Conservation (phyloP, 2,888 invertebrate species). For the Isotomurus palustris region DNA sequence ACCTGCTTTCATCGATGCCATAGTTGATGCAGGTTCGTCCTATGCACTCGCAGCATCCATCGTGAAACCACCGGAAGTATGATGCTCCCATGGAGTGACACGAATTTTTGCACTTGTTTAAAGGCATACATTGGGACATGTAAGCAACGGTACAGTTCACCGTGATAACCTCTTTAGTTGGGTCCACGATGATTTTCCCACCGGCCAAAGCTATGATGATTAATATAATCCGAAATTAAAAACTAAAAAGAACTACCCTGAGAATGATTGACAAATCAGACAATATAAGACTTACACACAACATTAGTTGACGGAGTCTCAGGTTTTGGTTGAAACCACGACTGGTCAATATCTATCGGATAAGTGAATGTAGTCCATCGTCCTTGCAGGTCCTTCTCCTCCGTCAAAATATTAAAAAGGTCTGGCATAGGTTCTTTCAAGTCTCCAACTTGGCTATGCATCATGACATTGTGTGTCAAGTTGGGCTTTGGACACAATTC, state of each 20-base stretch:
- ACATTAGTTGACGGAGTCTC: constrained; percentile 21
- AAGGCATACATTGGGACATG: constrained; percentile 81
- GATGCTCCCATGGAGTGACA: constrained; percentile 80
- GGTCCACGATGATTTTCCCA: constrained; percentile 47
- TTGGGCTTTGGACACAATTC: constrained; percentile 86
- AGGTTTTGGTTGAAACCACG: constrained; percentile 45
- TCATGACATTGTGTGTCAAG: constrained; percentile 66
- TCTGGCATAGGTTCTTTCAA: constrained; percentile 73
- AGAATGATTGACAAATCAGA: background rate
- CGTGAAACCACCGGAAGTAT: constrained; percentile 87
- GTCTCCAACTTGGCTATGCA: constrained; percentile 81
- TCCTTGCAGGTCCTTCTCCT: constrained; percentile 68
- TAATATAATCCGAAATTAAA: constrained; percentile 2
- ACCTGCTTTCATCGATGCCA: constrained; percentile 82
- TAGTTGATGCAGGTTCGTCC: constrained; percentile 83
- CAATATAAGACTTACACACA: background rate
- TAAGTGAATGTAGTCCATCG: constrained; percentile 81
- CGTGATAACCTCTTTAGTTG: constrained; percentile 53
- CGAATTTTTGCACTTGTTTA: constrained; percentile 76
- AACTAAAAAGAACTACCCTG: background rate
- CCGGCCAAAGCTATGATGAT: constrained; percentile 33
- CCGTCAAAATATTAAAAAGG: constrained; percentile 75
- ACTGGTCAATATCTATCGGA: constrained; percentile 51
- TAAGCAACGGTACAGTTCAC: constrained; percentile 89
- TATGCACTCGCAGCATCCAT: constrained; percentile 90